Base-by-base conservation (phyloP, 2,113 vertebrate genomes). In the Gymnorhina tibicen region DNA sequence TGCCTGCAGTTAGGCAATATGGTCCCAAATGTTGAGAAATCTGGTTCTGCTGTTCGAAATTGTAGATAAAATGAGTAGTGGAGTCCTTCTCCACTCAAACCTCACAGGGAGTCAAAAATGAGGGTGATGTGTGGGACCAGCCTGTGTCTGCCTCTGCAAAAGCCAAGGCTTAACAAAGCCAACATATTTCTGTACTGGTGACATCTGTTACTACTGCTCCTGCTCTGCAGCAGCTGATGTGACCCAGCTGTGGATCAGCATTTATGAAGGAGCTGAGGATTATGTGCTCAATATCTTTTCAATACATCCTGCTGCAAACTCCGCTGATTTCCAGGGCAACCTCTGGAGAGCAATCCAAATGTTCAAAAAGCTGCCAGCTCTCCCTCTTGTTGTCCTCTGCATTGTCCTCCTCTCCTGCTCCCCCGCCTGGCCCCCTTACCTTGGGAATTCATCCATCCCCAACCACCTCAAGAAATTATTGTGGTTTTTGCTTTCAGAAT, bases 201-300 rank as follows among this genome's bases (percentile, higher is more conserved):
- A 87, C 91, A 85, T 93, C 91, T 96, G 91, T 84, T 89, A 53
- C n/a, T 66, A 5, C 73, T 52, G 77, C 64, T 84, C 27, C 52
- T 70, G 76, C 85, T 94, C 72, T 93, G 92, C 72, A 88, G 93
- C 85, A 84, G 83, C 46, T 95, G 93, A 93, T 86, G 85, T 87
- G 89, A 77, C 89, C 94, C 95, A 96, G 95, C 93, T 96, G 95
- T 87, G 56, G 67, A 84, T 93, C 87, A 86, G 76, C 37, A 0
- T 92, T 94, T 91, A 47, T 91, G 80, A 93, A 94, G 73, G 80
- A 90, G 73, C 41, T 72, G 88, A 86, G 80, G 93, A 93, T 93
- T 95, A 69, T 86, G 79, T 52, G 28, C 69, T 94, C 77, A 77
- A 13, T 89, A 81, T 90, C 92, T 94, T 94, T 85, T 81, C 92